These are phyloP conservation scores for Platalea minor DNA, from an alignment of 2,797 vertebrate species.

Conservation along the genomic window DNA sequence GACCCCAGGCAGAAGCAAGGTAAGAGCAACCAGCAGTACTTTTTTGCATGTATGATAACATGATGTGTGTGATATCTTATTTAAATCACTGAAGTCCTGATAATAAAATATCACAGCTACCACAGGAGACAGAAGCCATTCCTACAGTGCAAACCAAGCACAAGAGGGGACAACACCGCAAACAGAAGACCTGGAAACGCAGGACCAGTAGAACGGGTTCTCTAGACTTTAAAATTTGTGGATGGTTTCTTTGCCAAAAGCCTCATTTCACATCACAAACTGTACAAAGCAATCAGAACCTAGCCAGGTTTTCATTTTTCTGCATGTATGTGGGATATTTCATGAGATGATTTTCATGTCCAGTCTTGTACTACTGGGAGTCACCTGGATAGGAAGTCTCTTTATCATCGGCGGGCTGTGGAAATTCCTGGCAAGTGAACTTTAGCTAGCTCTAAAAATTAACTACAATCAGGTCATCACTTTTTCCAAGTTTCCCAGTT, in stretches of 20 bases:
- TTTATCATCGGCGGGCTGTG: neutral
- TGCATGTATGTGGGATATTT: neutral
- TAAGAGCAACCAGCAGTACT: neutral
- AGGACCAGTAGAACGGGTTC: neutral
- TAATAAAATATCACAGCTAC: neutral
- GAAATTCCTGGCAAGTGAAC: neutral
- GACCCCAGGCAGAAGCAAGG: neutral
- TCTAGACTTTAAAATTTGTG: neutral
- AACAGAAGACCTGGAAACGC: neutral
- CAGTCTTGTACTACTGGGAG: neutral
- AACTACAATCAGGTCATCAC: neutral
- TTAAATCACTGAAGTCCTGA: neutral
- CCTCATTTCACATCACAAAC: neutral
- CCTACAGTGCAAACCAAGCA: neutral
- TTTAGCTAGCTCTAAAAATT: neutral
- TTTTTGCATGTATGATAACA: rapidly evolving
- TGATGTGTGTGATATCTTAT: rapidly evolving
- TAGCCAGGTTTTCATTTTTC: neutral
- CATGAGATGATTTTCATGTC: neutral
- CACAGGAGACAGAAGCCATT: neutral
- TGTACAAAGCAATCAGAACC: neutral
- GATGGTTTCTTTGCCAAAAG: neutral
- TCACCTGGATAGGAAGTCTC: neutral
- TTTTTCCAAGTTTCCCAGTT: neutral
- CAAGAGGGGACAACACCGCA: rapidly evolving